Evolutionary conservation across 1,140 invertebrate genomes (phyloP), one percentile per base, ranked within the genome.

Genomic region (Eueides isabella): DNA sequence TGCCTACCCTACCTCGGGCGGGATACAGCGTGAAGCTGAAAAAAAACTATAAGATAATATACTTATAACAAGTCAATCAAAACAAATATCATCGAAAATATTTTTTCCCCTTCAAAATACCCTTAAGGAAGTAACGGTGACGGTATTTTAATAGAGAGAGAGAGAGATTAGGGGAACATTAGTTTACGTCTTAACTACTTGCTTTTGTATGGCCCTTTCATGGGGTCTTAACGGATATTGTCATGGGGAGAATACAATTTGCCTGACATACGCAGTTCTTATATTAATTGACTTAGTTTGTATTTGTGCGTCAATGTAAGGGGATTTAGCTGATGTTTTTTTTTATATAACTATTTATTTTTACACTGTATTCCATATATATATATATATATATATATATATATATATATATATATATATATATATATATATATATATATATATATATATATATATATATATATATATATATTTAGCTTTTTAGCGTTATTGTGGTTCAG

Each of bases 211-310:
- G 73, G 67, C 33, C 0, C 14, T 16, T 38, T 16, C 4, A 38
- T 38, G 67, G 72, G 71, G 72, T 67, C 61, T 35, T 68, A 62
- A 33, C 64, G 44, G 73, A 66, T 26, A 71, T 75, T 69, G 67
- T 69, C 23, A 66, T 70, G 73, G 73, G 73, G 67, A 75, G 70
- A 63, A 41, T 71, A 44, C 73, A 75, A 75, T 75, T 75, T 75
- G 67, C 33, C 68, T 67, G 73, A 75, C 73, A 75, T 70, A 75
- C 71, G 73, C 73, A 75, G 73, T 63, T 33, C 12, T 30, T n/a
- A 28, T 71, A 67, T 70, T 71, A 75, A 75, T 75, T 75, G 73
- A 38, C 67, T 75, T 66, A 38, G 68, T 75, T 67, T 71, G 68
- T 66, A 29, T 29, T 14, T 19, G 66, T 61, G 19, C 68, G 30